Conservation (phyloP, 2,888 invertebrate genomes). For the Nycteola revayana region DNA sequence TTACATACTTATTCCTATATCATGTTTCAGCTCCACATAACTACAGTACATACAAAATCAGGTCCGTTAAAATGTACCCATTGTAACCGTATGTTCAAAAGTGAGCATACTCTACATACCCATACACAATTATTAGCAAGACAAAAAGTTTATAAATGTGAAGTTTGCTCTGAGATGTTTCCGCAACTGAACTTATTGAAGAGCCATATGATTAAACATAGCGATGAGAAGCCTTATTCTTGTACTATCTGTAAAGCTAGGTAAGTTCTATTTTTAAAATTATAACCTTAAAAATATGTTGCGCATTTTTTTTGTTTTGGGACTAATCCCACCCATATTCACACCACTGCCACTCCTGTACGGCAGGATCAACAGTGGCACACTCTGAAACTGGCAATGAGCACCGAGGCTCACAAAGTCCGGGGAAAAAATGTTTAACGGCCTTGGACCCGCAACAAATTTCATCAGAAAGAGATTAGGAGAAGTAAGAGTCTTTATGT, state of each 20-base stretch:
- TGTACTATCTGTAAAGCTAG: conserved; percentile 45
- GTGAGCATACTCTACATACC: conserved; percentile 23
- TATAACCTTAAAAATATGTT: too few relatives aligned
- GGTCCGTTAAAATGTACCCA: conserved; percentile 43
- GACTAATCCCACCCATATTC: too few relatives aligned
- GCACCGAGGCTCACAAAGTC: too few relatives aligned
- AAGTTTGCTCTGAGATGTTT: conserved; percentile 45
- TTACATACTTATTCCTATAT: too few relatives aligned
- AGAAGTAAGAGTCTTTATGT: too few relatives aligned
- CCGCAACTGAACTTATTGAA: conserved; percentile 27
- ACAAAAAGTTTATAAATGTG: conserved; percentile 41
- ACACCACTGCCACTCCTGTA: too few relatives aligned
- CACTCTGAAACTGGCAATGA: too few relatives aligned
- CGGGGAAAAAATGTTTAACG: too few relatives aligned
- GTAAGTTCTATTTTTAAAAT: conserved; percentile 11
- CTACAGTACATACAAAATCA: conserved; percentile 24
- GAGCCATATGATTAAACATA: conserved; percentile 50
- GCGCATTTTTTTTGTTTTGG: too few relatives aligned
- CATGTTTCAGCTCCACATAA: conserved; percentile 33
- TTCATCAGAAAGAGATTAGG: too few relatives aligned
- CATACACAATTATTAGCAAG: conserved; percentile 34
- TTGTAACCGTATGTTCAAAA: conserved; percentile 49
- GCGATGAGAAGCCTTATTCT: conserved; percentile 39
- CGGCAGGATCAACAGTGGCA: too few relatives aligned
- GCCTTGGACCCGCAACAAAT: too few relatives aligned